Base-by-base conservation (phyloP, 2,113 vertebrate species). In the Gallinago media region DNA sequence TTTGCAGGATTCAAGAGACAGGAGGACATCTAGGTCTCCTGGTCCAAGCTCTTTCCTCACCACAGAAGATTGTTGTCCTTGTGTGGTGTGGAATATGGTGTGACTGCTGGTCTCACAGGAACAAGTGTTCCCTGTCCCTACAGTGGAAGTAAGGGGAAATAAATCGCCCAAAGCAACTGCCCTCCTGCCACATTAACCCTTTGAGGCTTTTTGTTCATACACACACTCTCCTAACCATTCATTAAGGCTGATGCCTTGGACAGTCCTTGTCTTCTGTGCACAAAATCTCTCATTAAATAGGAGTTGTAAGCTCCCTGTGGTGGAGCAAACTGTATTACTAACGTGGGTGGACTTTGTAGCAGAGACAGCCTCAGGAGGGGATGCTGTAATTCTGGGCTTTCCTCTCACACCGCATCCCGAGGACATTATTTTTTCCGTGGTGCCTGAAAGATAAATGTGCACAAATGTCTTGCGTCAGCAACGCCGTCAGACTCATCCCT, bases 351-450 rank as follows among this genome's bases (percentile, higher is more conserved):
- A 9, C 50, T 61, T 68, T 16, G 14, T 55, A 19, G 15, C 0
- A 1, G 50, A 76, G 72, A 8, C 50, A 66, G 78, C 84, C 81
- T 38, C 36, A 1, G 84, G 92, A 94, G 42, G 50, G 38, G 58
- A 87, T 66, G 75, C 61, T 68, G 58, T 95, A 96, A 96, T 96
- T 97, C 74, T n/a, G 92, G 94, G 89, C 71, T 94, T 95, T 67
- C 82, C 83, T 87, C 84, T 92, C 46, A 8, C 34, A 44, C 65
- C 27, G 38, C 62, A n/a, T 95, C 94, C 73, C 42, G 40, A 74
- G 73, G 89, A 79, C 36, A 22, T 89, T 59, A 82, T 94, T 97
- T 96, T 93, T 92, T 87, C 32, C 3, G 54, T 92, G 94, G n/a
- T 95, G 76, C 70, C 88, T 66, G 49, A 29, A 55, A 73, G 75